These are phyloP conservation scores for Tetramorium parvispinum DNA, from an alignment of 1,140 invertebrate species.

Conservation along the genomic window DNA sequence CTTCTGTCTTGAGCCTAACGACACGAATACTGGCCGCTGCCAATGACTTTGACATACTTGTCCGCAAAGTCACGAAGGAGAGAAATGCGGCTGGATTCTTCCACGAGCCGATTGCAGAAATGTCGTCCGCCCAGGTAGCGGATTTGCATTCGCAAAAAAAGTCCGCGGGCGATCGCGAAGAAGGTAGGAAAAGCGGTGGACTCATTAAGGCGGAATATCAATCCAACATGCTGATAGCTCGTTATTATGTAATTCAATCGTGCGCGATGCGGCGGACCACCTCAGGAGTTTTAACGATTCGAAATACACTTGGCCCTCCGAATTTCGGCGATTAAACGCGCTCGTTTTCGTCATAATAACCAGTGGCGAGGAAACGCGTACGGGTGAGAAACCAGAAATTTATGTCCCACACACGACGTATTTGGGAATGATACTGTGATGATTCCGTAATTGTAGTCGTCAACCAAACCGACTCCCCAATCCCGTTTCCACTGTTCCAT, in stretches of 20 bases:
- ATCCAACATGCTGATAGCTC: slow-evolving; percentile 23
- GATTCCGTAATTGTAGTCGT: slow-evolving; percentile 67
- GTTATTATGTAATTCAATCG: slow-evolving; percentile 38
- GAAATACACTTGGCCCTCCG: background rate
- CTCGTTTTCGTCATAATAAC: slow-evolving; percentile 34
- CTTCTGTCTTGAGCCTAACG: slow-evolving; percentile 22
- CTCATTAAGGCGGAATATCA: slow-evolving; percentile 17
- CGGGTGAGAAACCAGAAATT: slow-evolving; percentile 39
- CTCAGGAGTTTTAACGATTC: slow-evolving; percentile 16
- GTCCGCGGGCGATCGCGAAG: background rate
- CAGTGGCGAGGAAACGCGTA: slow-evolving; percentile 1
- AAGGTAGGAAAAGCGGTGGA: background rate
- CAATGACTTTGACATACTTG: slow-evolving; percentile 19
- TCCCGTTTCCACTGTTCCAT: slow-evolving; percentile 14
- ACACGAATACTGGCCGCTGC: background rate
- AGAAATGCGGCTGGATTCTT: background rate
- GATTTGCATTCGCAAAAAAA: slow-evolving; percentile 13
- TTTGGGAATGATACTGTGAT: slow-evolving; percentile 29
- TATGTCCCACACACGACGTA: slow-evolving; percentile 26
- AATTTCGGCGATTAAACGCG: slow-evolving; percentile 40
- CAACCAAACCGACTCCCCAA: slow-evolving; percentile 39
- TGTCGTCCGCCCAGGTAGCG: background rate
- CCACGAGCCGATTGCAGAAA: background rate
- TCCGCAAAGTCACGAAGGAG: background rate
- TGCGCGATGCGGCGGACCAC: background rate